Evolutionary conservation across 2,888 invertebrate species (phyloP).

Genomic region (Aethes cnicana): DNA sequence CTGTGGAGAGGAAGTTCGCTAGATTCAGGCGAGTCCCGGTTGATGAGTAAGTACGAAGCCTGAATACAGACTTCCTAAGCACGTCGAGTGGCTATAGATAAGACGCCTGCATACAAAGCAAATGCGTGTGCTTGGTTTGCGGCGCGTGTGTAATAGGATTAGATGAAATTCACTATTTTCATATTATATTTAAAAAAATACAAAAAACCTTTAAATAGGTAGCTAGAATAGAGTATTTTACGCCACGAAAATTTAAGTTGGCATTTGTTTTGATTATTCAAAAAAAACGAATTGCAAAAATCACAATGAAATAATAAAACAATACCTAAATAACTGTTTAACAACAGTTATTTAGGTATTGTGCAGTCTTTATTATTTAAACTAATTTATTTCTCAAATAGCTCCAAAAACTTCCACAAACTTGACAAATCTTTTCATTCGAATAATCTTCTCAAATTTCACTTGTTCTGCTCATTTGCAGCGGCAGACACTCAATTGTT

Average conservation of each 20-base stretch:
- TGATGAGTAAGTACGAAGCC: constrained; percentile 57
- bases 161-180: background rate
- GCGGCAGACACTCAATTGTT: constrained; percentile 16
- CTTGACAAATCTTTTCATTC: background rate
- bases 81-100: constrained; percentile 44
- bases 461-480: constrained; percentile 2
- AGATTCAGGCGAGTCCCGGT: constrained; percentile 60
- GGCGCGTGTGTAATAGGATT: background rate
- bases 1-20: constrained; percentile 63
- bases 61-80: constrained; percentile 51
- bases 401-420: background rate
- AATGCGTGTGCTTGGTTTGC: constrained; percentile 6
- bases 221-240: too few relatives aligned
- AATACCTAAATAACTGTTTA: too few relatives aligned
- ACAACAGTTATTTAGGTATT: too few relatives aligned
- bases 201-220: too few relatives aligned
- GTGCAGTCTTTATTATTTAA: too few relatives aligned
- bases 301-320: too few relatives aligned
- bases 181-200: too few relatives aligned
- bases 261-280: too few relatives aligned
- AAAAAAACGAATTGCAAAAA: too few relatives aligned
- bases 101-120: constrained; percentile 33
- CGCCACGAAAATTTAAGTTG: too few relatives aligned
- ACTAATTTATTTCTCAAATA: too few relatives aligned
- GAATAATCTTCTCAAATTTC: background rate